Evolutionary conservation across 2,888 invertebrate genomes (phyloP).

Genomic region (Pantelozetes paolii): DNA sequence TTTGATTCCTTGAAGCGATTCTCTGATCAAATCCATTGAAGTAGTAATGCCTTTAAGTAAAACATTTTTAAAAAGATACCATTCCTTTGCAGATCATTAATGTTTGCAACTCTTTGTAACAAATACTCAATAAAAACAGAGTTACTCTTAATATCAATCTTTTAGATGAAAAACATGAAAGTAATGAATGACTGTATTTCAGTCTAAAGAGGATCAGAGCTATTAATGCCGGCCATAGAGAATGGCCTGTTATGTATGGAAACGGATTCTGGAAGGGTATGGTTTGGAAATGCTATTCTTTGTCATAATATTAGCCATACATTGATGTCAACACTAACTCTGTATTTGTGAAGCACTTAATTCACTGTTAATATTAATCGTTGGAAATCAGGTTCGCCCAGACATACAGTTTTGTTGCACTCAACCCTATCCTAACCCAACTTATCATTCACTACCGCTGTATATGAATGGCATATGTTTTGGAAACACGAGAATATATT

Average conservation of each 20-base stretch:
- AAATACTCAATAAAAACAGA: conserved; percentile 14
- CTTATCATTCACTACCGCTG: too few relatives aligned
- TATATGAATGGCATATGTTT: too few relatives aligned
- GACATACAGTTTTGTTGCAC: too few relatives aligned
- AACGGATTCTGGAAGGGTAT: background rate
- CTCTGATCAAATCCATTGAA: background rate
- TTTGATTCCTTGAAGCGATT: conserved; percentile 7
- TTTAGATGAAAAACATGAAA: background rate
- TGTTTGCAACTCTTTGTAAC: background rate
- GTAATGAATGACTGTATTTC: conserved; percentile 5
- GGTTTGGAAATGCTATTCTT: background rate
- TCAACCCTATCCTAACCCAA: too few relatives aligned
- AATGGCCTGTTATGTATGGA: background rate
- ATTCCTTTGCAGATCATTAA: background rate
- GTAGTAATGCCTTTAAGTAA: background rate
- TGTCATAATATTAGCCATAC: conserved; percentile 2
- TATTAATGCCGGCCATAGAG: background rate
- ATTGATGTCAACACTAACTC: background rate
- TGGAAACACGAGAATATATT: too few relatives aligned
- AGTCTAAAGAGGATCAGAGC: background rate
- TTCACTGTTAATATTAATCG: conserved; percentile 14
- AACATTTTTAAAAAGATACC: background rate
- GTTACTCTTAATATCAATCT: conserved; percentile 20
- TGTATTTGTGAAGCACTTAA: conserved; percentile 1
- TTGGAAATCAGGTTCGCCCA: background rate